Evolutionary conservation across 2,888 invertebrate genomes (phyloP).

Genomic region (Sceliomorpha sp.): DNA sequence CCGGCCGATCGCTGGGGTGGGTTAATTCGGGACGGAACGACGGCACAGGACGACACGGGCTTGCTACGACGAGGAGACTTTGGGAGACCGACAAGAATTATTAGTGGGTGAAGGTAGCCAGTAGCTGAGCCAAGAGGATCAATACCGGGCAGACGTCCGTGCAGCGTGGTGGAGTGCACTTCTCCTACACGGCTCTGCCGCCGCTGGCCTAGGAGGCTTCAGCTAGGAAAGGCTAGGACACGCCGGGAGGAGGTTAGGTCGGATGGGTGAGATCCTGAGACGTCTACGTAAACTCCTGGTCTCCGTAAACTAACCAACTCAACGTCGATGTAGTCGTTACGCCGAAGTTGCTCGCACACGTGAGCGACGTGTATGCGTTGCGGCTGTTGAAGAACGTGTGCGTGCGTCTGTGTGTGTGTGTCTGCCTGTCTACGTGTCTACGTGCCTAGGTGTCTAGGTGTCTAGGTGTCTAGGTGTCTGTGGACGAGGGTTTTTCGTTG

Average conservation of each 20-base stretch:
- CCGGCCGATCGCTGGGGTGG: constrained; percentile 10
- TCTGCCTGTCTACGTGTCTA: too few relatives aligned
- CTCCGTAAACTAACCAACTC: constrained; percentile 74
- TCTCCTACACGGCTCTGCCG: constrained; percentile 71
- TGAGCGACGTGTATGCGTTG: constrained; percentile 8
- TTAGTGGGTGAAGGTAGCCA: constrained; percentile 80
- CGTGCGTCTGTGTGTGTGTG: constrained; percentile 7
- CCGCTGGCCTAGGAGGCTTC: constrained; percentile 76
- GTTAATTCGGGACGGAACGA: constrained; percentile 43
- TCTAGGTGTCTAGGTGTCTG: too few relatives aligned
- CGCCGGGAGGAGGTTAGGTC: constrained; percentile 67
- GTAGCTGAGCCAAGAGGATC: constrained; percentile 79
- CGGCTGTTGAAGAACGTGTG: too few relatives aligned
- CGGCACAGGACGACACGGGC: constrained; percentile 48
- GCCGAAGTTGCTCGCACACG: constrained; percentile 47
- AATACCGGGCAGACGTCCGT: constrained; percentile 79
- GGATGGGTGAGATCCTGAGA: constrained; percentile 76
- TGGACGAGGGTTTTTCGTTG: constrained; percentile 29
- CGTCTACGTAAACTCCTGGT: constrained; percentile 74
- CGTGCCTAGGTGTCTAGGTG: too few relatives aligned
- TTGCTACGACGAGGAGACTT: constrained; percentile 73
- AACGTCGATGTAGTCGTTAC: constrained; percentile 66
- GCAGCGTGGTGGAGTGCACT: constrained; percentile 78
- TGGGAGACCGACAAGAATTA: constrained; percentile 80
- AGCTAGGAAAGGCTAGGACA: constrained; percentile 72